phyloP scores from a whole-genome alignment of 2,113 vertebrate genomes.

The Sylvietta virens region DNA sequence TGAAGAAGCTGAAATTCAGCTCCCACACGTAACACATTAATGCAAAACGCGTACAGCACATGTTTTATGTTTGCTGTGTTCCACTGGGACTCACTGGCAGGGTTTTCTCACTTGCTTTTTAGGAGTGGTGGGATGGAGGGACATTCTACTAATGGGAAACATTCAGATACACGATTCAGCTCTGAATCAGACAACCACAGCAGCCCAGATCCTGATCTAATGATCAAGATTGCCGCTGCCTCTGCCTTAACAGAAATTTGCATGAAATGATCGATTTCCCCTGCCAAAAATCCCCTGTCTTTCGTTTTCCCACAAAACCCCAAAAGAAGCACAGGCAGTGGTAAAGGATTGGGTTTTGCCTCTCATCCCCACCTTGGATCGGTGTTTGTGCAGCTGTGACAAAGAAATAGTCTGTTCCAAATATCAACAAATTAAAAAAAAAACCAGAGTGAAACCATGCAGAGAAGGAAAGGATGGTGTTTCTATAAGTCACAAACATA shows the following conservation, averaged over 20 bases:
- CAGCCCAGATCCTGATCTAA: neutral
- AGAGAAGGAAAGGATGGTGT: neutral
- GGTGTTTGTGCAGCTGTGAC: neutral
- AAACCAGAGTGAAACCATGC: neutral
- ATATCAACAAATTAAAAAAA: neutral
- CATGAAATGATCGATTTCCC: neutral
- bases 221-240: neutral
- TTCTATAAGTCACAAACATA: neutral
- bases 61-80: neutral
- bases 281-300: neutral
- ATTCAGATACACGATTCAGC: neutral
- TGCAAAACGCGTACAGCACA: neutral
- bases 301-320: neutral
- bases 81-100: neutral
- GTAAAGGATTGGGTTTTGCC: neutral
- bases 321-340: neutral
- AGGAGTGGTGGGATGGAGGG: neutral
- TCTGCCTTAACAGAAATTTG: neutral
- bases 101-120: neutral
- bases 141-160: neutral
- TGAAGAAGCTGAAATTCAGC: neutral
- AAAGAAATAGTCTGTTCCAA: neutral
- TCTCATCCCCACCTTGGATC: neutral
- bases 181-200: neutral
- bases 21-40: rapidly evolving